phyloP scores from a whole-genome alignment of 2,888 invertebrate species.

The Cotesia congregata region DNA sequence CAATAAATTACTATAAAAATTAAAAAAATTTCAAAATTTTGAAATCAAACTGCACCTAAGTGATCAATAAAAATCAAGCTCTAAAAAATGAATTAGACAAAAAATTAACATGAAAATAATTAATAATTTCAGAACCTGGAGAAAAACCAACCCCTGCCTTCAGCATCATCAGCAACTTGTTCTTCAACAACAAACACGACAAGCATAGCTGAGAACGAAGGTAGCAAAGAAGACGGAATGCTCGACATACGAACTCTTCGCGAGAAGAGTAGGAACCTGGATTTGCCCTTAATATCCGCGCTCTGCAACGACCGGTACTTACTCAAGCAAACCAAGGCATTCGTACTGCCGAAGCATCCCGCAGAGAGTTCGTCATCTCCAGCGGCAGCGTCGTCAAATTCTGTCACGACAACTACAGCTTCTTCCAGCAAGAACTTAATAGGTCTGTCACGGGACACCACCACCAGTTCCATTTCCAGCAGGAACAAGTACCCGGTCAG shows the following conservation, averaged over 20 bases:
- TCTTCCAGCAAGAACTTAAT: constrained; percentile 41
- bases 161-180: constrained; percentile 48
- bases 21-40: no score
- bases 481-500: constrained; percentile 79
- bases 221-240: constrained; percentile 64
- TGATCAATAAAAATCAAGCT: no score
- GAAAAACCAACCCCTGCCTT: constrained; percentile 64
- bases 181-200: constrained; percentile 48
- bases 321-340: constrained; percentile 89
- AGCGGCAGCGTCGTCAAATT: constrained; percentile 46
- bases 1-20: background rate
- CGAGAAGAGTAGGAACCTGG: constrained; percentile 90
- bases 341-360: constrained; percentile 82
- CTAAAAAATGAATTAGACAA: no score
- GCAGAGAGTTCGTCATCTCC: constrained; percentile 52
- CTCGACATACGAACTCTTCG: constrained; percentile 87
- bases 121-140: constrained; percentile 60
- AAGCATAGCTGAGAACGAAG: constrained; percentile 40
- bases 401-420: constrained; percentile 30
- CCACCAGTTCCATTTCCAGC: constrained; percentile 70
- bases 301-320: constrained; percentile 93
- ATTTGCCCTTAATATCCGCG: constrained; percentile 92
- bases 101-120: background rate
- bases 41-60: no score
- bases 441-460: constrained; percentile 57